These are phyloP conservation scores for Telenomus remus DNA, from an alignment of 1,140 invertebrate genomes.

Conservation along the genomic window DNA sequence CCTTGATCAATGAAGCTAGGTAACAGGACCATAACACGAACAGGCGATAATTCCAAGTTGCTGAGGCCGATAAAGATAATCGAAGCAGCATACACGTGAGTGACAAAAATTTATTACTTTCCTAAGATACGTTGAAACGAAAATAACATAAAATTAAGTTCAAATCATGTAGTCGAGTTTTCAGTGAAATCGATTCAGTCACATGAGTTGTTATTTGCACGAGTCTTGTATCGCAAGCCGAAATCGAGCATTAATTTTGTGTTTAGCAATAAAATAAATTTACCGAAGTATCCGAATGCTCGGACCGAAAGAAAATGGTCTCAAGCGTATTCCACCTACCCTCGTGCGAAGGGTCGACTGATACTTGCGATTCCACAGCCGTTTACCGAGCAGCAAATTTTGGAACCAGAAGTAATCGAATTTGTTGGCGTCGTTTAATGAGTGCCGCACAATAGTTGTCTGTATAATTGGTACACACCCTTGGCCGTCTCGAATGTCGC, in stretches of 20 bases:
- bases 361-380: constrained; percentile 61
- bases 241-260: constrained; percentile 74
- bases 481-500: constrained; percentile 39
- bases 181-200: neutral
- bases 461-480: constrained; percentile 72
- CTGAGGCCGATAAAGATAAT: constrained; percentile 64
- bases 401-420: constrained; percentile 74
- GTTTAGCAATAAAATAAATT: constrained; percentile 75
- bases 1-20: constrained; percentile 53
- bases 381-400: constrained; percentile 70
- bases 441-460: constrained; percentile 74
- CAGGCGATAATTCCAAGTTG: constrained; percentile 70
- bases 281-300: constrained; percentile 60
- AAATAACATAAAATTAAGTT: neutral
- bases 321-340: constrained; percentile 64
- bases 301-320: constrained; percentile 69
- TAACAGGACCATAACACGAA: constrained; percentile 62
- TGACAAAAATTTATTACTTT: constrained; percentile 10
- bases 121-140: neutral
- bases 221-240: constrained; percentile 64
- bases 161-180: neutral
- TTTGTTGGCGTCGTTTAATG: constrained; percentile 75
- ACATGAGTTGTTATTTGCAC: neutral
- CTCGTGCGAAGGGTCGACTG: constrained; percentile 54
- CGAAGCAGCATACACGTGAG: constrained; percentile 44